Conservation (phyloP, 2,888 invertebrate genomes). For the Atrina japonica region DNA sequence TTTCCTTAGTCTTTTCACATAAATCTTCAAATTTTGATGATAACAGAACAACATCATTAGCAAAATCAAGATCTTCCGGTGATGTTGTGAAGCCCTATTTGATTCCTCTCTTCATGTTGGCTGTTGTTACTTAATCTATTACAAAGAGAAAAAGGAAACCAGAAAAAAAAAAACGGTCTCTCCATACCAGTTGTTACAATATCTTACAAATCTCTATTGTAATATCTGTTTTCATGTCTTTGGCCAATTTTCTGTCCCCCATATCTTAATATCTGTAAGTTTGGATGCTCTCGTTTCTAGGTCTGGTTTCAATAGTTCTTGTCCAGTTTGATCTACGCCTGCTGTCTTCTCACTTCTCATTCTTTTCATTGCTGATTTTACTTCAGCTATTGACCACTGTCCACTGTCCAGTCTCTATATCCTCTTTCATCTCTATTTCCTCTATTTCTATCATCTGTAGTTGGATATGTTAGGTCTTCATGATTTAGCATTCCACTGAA, state of each 20-base stretch:
- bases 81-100: background rate
- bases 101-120: background rate
- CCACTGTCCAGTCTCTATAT: too few species aligned
- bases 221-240: background rate
- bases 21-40: conserved; percentile 7
- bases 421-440: too few species aligned
- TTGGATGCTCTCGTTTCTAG: too few species aligned
- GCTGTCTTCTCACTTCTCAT: too few species aligned
- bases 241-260: background rate
- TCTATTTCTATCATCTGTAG: too few species aligned
- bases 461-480: too few species aligned
- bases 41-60: conserved; percentile 16
- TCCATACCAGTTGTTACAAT: conserved; percentile 12
- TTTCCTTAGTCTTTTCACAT: background rate
- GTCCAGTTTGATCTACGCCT: too few species aligned
- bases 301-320: too few species aligned
- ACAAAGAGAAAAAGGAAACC: conserved; percentile 13
- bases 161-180: conserved; percentile 4
- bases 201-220: background rate
- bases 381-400: too few species aligned
- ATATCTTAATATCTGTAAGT: background rate
- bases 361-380: too few species aligned
- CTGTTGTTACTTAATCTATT: conserved; percentile 4
- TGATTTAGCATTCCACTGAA: too few species aligned
- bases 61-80: conserved; percentile 19